phyloP scores from a whole-genome alignment of 2,113 vertebrate genomes.

The Suricata suricatta region DNA sequence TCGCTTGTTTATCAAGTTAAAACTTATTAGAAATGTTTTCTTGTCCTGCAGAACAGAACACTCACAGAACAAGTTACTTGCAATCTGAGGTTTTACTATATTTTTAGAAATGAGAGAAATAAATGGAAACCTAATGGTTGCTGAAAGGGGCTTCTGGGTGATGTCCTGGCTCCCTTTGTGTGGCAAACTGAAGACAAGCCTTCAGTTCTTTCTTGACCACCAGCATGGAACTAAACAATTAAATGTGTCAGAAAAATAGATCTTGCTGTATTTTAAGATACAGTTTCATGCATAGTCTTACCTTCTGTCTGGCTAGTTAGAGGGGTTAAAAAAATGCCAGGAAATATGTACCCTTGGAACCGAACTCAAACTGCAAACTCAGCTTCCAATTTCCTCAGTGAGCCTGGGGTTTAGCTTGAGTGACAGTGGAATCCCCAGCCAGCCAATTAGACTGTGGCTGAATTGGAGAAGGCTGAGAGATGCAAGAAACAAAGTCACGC shows the following conservation, averaged over 20 bases:
- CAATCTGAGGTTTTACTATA: too few species aligned
- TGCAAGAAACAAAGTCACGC: conserved; percentile 56
- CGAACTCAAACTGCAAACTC: conserved; percentile 71
- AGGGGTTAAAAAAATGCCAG: neutral
- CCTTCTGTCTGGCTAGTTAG: neutral
- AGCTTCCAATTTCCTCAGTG: conserved; percentile 71
- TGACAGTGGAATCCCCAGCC: conserved; percentile 77
- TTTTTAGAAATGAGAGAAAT: neutral
- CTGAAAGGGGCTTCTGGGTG: neutral
- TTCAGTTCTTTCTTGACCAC: conserved; percentile 12
- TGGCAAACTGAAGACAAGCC: neutral
- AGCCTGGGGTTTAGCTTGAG: conserved; percentile 70
- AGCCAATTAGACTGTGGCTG: conserved; percentile 71
- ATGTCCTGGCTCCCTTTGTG: neutral
- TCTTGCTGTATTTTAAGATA: conserved; percentile 10
- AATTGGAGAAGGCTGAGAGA: conserved; percentile 63
- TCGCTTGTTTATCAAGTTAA: too few species aligned
- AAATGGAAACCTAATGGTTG: neutral
- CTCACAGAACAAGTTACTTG: too few species aligned
- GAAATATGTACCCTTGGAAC: conserved; percentile 46
- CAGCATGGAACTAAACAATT: neutral
- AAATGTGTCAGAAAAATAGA: neutral
- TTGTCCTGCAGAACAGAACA: too few species aligned
- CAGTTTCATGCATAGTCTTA: neutral
- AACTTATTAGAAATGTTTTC: too few species aligned